These are phyloP conservation scores for Unio delphinus DNA, from an alignment of 2,888 invertebrate genomes.

Conservation along the genomic window DNA sequence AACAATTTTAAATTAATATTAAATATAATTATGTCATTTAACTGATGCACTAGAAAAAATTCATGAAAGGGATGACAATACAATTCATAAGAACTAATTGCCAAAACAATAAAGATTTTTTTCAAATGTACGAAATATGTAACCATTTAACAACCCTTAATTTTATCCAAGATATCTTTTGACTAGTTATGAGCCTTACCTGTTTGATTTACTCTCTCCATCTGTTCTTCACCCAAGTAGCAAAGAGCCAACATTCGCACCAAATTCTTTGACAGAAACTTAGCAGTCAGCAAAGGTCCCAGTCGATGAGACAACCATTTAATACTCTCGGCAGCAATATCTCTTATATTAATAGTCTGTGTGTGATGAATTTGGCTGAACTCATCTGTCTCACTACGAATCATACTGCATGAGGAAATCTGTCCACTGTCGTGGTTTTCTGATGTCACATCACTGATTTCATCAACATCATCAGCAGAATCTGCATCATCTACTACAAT, in stretches of 20 bases:
- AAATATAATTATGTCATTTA: too few species aligned
- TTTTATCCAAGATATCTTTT: too few species aligned
- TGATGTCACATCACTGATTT: conserved; percentile 16
- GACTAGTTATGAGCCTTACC: too few species aligned
- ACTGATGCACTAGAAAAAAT: too few species aligned
- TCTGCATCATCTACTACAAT: conserved; percentile 3
- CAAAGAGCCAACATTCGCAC: conserved; percentile 94
- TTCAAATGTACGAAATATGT: too few species aligned
- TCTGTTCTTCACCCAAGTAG: conserved; percentile 79
- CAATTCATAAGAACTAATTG: too few species aligned
- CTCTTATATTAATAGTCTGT: conserved; percentile 64
- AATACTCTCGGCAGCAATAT: conserved; percentile 68
- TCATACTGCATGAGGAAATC: conserved; percentile 43
- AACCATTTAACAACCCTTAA: too few species aligned
- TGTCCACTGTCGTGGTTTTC: conserved; percentile 4
- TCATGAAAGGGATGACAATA: too few species aligned
- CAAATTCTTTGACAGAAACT: conserved; percentile 90
- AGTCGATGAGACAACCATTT: conserved; percentile 94
- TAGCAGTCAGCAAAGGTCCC: conserved; percentile 93
- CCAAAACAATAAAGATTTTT: too few species aligned
- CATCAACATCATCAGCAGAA: conserved; percentile 16
- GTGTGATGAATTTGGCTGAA: conserved; percentile 52
- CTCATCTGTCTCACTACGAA: conserved; percentile 68
- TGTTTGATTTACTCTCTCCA: conserved; percentile 10
- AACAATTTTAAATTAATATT: too few species aligned